Evolutionary conservation across 2,888 invertebrate species (phyloP).

Genomic region (Zelleria hepariella): DNA sequence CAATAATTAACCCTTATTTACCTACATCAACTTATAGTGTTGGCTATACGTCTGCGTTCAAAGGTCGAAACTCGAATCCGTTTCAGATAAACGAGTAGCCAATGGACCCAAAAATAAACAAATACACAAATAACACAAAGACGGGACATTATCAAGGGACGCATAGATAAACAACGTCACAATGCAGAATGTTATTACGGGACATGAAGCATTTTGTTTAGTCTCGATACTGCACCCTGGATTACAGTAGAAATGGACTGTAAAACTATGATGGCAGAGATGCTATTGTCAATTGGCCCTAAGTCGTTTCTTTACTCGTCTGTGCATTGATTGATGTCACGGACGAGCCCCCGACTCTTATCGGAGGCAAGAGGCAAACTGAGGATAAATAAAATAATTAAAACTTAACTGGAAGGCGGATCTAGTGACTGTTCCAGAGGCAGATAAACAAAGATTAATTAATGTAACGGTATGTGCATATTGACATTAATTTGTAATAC

Average conservation of each 20-base stretch:
- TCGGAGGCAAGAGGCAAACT: too few species aligned
- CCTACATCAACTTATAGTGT: not conserved
- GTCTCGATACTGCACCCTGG: slow-evolving; percentile 14
- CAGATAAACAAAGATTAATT: not conserved
- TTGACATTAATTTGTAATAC: not conserved
- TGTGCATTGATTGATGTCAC: slow-evolving; percentile 58
- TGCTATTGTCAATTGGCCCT: not conserved
- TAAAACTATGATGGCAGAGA: not conserved
- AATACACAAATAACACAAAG: not conserved
- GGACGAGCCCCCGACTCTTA: slow-evolving; percentile 64
- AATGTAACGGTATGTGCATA: too few species aligned
- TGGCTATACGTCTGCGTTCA: not conserved
- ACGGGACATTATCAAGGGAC: not conserved
- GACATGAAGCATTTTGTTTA: slow-evolving; percentile 14
- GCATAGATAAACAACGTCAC: not conserved
- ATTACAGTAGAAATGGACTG: not conserved
- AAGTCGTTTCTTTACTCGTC: slow-evolving; percentile 37
- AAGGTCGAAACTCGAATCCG: slow-evolving; percentile 1
- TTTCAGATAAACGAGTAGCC: not conserved
- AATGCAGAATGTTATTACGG: not conserved
- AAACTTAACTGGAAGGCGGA: slow-evolving; percentile 26
- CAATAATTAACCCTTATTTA: too few species aligned
- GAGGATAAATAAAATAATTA: slow-evolving; percentile 13
- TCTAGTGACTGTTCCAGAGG: slow-evolving; percentile 19
- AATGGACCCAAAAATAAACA: slow-evolving; percentile 5